Conservation (phyloP, 2,888 invertebrate genomes). For the Onchidella celtica region DNA sequence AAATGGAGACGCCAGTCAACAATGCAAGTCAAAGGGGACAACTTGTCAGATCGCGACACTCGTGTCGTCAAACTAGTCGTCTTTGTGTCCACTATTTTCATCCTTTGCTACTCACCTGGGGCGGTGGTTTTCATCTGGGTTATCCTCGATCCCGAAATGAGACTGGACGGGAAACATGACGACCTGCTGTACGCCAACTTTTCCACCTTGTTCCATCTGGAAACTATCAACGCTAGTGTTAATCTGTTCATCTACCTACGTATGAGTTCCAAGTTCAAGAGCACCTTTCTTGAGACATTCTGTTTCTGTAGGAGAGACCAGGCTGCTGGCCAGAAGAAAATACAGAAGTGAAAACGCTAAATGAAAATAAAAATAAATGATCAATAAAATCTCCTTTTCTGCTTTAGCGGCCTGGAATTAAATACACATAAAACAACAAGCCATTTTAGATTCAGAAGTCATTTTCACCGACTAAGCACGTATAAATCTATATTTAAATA, state of each 20-base stretch:
- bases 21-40: not conserved
- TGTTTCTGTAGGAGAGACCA: not conserved
- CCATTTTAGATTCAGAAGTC: not conserved
- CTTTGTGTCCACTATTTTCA: conserved; percentile 27
- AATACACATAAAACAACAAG: too few relatives aligned
- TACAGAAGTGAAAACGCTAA: not conserved
- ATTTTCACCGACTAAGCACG: too few relatives aligned
- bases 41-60: not conserved
- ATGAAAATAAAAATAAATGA: too few relatives aligned
- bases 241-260: conserved; percentile 27
- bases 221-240: conserved; percentile 10
- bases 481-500: too few relatives aligned
- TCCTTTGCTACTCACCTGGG: conserved; percentile 33
- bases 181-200: not conserved
- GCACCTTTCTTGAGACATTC: conserved; percentile 18
- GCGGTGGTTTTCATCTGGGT: conserved; percentile 22
- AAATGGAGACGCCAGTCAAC: conserved; percentile 1
- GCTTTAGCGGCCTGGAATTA: too few relatives aligned
- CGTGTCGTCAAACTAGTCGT: conserved; percentile 28
- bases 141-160: conserved; percentile 16
- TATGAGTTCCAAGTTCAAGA: conserved; percentile 28
- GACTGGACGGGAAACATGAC: conserved; percentile 17
- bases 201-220: conserved; percentile 10
- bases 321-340: not conserved
- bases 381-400: too few relatives aligned